phyloP scores from a whole-genome alignment of 1,140 invertebrate species.

The Chrysoperla carnea region DNA sequence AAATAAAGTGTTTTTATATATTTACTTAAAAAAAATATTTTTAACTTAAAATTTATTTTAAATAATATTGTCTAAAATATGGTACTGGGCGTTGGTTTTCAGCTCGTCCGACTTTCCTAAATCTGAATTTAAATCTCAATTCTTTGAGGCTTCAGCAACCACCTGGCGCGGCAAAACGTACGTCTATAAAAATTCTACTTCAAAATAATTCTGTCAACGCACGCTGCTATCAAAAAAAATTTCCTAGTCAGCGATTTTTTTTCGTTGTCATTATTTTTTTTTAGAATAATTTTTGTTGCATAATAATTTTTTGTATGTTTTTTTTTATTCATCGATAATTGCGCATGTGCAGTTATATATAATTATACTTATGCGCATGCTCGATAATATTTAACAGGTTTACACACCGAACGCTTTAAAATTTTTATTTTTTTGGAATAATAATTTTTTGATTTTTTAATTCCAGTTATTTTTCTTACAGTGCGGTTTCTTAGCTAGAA shows the following conservation, averaged over 20 bases:
- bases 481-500: no score
- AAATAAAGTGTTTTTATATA: no score
- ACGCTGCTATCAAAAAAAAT: neutral
- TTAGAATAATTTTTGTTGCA: conserved; percentile 3
- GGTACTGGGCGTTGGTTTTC: conserved; percentile 37
- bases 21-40: no score
- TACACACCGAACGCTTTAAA: no score
- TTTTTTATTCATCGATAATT: neutral
- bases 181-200: conserved; percentile 22
- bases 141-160: conserved; percentile 72
- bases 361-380: no score
- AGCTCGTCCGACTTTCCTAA: conserved; percentile 92
- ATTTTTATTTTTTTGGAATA: no score
- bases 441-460: no score
- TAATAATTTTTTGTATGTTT: conserved; percentile 1
- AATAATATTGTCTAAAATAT: no score
- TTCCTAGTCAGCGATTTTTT: neutral
- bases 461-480: no score
- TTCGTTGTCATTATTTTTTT: conserved; percentile 10
- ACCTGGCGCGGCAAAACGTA: conserved; percentile 46
- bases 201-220: neutral
- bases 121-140: conserved; percentile 86
- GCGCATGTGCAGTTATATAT: no score
- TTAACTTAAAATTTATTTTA: no score
- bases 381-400: no score